Conservation (phyloP, 2,888 invertebrate genomes). For the Clepsis dumicolana region DNA sequence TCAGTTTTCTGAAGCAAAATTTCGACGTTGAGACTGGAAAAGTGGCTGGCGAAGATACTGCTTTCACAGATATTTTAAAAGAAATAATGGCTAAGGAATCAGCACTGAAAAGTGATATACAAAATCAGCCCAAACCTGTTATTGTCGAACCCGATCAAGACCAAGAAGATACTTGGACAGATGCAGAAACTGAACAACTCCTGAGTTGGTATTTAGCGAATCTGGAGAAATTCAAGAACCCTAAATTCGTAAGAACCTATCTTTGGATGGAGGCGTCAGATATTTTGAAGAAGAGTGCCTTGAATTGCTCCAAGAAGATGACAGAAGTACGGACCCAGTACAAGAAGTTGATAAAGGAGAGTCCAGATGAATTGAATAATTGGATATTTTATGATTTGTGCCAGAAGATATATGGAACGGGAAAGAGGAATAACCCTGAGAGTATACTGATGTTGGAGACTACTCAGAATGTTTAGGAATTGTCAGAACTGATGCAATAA, state of each 20-base stretch:
- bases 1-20: slow-evolving; percentile 72
- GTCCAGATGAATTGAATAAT: slow-evolving; percentile 57
- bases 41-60: slow-evolving; percentile 51
- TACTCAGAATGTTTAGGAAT: slow-evolving; percentile 15
- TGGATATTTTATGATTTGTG: slow-evolving; percentile 76
- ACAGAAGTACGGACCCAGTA: slow-evolving; percentile 73
- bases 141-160: slow-evolving; percentile 48
- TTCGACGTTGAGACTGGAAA: slow-evolving; percentile 58
- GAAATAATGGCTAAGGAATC: slow-evolving; percentile 65
- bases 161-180: slow-evolving; percentile 63
- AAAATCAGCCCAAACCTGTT: slow-evolving; percentile 54
- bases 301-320: slow-evolving; percentile 79
- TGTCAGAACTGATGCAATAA: not conserved
- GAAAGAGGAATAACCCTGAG: slow-evolving; percentile 59
- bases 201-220: slow-evolving; percentile 76
- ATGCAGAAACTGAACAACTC: slow-evolving; percentile 68
- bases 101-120: slow-evolving; percentile 57
- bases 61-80: slow-evolving; percentile 58
- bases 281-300: slow-evolving; percentile 68
- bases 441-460: slow-evolving; percentile 35
- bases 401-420: slow-evolving; percentile 80
- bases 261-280: slow-evolving; percentile 75
- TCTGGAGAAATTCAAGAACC: slow-evolving; percentile 79
- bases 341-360: slow-evolving; percentile 71
- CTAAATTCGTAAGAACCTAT: slow-evolving; percentile 72